These are phyloP conservation scores for Talpa occidentalis DNA, from an alignment of 2,113 vertebrate genomes.

Conservation along the genomic window DNA sequence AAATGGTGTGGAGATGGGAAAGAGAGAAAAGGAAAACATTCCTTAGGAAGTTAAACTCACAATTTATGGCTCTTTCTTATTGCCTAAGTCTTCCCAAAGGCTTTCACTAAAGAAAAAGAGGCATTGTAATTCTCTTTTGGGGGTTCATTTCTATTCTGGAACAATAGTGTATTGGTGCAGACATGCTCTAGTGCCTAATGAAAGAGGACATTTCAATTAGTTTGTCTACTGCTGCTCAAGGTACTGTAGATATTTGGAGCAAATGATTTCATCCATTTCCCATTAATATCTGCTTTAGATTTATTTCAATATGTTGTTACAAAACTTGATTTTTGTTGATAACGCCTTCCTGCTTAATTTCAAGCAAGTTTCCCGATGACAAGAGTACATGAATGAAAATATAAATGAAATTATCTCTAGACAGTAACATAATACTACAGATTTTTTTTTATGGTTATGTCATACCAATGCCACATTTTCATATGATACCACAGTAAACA, in stretches of 20 bases:
- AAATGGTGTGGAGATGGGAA: neutral
- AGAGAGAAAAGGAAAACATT: neutral
- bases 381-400: conserved; percentile 45
- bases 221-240: conserved; percentile 8
- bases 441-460: neutral
- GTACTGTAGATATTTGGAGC: conserved; percentile 1
- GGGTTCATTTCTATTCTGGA: conserved; percentile 48
- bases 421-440: neutral
- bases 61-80: conserved; percentile 8
- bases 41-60: conserved; percentile 12
- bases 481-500: neutral
- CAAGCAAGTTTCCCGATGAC: conserved; percentile 26
- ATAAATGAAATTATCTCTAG: conserved; percentile 20
- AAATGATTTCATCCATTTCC: conserved; percentile 28
- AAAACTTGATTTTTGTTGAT: conserved; percentile 58
- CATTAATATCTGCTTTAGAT: conserved; percentile 57
- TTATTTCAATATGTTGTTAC: conserved; percentile 55
- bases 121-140: neutral
- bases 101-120: conserved; percentile 33
- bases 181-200: conserved; percentile 53
- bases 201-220: conserved; percentile 58
- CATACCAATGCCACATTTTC: neutral
- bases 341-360: conserved; percentile 58
- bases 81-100: neutral
- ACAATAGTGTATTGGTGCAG: conserved; percentile 21